These are phyloP conservation scores for Labrus mixtus DNA, from an alignment of 2,113 vertebrate genomes.

Conservation along the genomic window DNA sequence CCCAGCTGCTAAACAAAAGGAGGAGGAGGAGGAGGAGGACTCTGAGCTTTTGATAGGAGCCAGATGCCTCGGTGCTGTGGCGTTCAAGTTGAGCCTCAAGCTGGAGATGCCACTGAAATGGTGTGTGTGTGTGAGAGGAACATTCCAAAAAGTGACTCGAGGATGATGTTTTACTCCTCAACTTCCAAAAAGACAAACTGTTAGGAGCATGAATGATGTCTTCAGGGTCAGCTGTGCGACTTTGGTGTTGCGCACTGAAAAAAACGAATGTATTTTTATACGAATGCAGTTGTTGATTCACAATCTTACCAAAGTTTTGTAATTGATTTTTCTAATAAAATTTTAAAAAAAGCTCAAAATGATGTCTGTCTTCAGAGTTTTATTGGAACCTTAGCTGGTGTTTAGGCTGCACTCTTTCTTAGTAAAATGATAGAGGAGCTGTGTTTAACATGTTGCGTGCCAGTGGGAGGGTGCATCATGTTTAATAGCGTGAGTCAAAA, in stretches of 20 bases:
- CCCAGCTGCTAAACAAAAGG: constrained; percentile 51
- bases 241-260: constrained; percentile 63
- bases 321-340: constrained; percentile 78
- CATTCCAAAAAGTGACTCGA: constrained; percentile 80
- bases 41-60: constrained; percentile 49
- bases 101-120: constrained; percentile 68
- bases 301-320: constrained; percentile 75
- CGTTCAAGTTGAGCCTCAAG: constrained; percentile 53
- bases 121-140: constrained; percentile 26
- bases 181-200: constrained; percentile 65
- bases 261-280: constrained; percentile 80
- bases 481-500: constrained; percentile 52
- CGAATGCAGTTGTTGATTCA: constrained; percentile 66
- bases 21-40: constrained; percentile 27
- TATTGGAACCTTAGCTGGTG: constrained; percentile 1
- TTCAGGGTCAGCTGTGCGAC: constrained; percentile 75
- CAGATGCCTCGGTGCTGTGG: constrained; percentile 62
- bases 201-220: constrained; percentile 51
- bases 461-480: constrained; percentile 38
- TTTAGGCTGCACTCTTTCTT: background rate
- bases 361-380: constrained; percentile 38
- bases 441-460: constrained; percentile 25
- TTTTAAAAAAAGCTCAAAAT: constrained; percentile 39
- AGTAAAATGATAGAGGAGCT: background rate
- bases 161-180: constrained; percentile 65